Percentiles rank a stretch among this genome's conserved stretches.
phyloP scores from a whole-genome alignment of 2,113 vertebrate species.

The Ptilorrhoa leucosticta region DNA sequence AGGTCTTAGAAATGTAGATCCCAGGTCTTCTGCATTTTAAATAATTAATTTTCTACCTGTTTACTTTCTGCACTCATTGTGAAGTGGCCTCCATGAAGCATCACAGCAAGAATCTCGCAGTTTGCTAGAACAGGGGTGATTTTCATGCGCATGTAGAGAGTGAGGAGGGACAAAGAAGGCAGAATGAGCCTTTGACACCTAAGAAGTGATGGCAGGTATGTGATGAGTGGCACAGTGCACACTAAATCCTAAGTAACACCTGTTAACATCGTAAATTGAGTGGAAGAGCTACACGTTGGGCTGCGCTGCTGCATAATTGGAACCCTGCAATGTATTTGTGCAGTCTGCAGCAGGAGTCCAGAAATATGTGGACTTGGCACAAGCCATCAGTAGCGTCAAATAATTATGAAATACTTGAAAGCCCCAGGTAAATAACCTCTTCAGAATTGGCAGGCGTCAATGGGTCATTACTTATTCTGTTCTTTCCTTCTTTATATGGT shows the following conservation, averaged over 20 bases:
- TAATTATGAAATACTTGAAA: conserved; percentile 64
- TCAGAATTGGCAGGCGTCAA: conserved; percentile 48
- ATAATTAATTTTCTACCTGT: not conserved
- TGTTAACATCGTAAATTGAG: conserved; percentile 1
- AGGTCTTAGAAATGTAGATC: not conserved
- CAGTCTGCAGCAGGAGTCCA: not conserved
- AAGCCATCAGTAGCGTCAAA: conserved; percentile 14
- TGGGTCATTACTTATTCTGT: conserved; percentile 68
- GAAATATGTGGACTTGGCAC: conserved; percentile 54
- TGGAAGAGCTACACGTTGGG: not conserved
- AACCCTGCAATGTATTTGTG: conserved; percentile 17
- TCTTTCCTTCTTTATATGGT: conserved; percentile 34
- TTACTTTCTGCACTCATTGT: not conserved
- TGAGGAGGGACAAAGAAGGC: not conserved
- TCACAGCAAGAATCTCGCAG: not conserved
- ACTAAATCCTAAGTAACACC: not conserved
- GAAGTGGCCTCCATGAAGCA: not conserved
- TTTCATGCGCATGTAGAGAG: not conserved
- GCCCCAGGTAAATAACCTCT: conserved; percentile 55
- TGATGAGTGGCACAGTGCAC: not conserved
- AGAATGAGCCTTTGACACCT: conserved; percentile 7
- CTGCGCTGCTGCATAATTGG: not conserved
- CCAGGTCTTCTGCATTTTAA: not conserved
- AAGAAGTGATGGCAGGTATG: conserved; percentile 9
- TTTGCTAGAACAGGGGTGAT: not conserved